Evolutionary conservation across 2,797 vertebrate genomes (phyloP), one percentile per base, ranked within the genome.

Genomic region (Acanthurus lineatus): DNA sequence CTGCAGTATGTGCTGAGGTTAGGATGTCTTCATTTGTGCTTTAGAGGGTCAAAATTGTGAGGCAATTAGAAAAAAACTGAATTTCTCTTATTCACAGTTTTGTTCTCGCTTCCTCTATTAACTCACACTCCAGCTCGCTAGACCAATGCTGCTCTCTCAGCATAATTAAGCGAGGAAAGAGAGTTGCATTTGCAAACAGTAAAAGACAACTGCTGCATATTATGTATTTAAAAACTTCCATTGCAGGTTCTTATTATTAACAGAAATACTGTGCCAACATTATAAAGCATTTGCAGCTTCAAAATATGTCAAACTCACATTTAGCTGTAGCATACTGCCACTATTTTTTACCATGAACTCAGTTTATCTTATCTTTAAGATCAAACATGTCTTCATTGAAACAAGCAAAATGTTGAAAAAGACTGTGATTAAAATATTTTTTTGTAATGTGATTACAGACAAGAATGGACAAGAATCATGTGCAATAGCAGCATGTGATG

Each of bases 401-500:
- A 17, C 8, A 53, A 17, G 52, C 11, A 22, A 68, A 48, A 70
- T 40, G 48, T 59, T 28, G 17, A 5, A 63, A 68, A 77, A 49
- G 22, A 63, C 25, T 40, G 14, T 42, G 69, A 58, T 65, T 32
- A 19, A 78, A 65, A 60, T 2, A 60, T 73, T 70, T 59, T 83
- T 70, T 44, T 47, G 7, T 56, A 2, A 47, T 66, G 67, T 74
- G 49, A 47, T 54, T 32, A 56, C 63, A 11, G 66, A 74, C 52
- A 49, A 70, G 49, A 44, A 58, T 40, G 49, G 20, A 77, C 35
- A 42, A 16, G 42, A 56, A 59, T 28, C 57, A 54, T 28, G 69
- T 86, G 80, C 82, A 83, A 15, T 56, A 70, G 9, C 79, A 77
- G 74, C 62, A 22, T 75, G 74, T 60, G 85, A 69, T 17, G 60